These are phyloP conservation scores for Dysidea cf. avara DNA, from an alignment of 37 sponge, comb jelly and placozoan species.

Conservation along the genomic window DNA sequence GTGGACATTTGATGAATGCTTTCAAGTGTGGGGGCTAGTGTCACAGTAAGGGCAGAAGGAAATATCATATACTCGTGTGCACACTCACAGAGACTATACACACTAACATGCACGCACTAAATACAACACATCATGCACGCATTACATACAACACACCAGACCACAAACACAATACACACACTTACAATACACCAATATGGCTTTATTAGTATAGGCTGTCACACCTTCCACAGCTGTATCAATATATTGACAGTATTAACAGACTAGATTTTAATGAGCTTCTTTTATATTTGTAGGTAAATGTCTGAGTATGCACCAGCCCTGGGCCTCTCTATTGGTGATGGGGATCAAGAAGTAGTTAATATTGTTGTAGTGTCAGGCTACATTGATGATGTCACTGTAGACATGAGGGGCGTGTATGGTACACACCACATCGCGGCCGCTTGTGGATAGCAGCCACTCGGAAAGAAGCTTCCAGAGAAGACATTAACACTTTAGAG, in stretches of 20 bases:
- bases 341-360: conserved; percentile 86
- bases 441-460: conserved; percentile 97
- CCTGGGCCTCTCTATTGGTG: conserved; percentile 96
- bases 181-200: too few relatives aligned
- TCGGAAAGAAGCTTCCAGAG: conserved; percentile 30
- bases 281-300: conserved; percentile 56
- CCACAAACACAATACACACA: too few relatives aligned
- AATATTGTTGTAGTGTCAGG: background rate
- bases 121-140: too few relatives aligned
- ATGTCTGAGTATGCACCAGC: conserved; percentile 99
- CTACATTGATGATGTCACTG: background rate
- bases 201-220: too few relatives aligned
- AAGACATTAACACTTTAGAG: conserved; percentile 59
- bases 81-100: conserved; percentile 9
- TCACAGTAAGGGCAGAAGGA: too few relatives aligned
- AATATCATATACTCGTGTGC: background rate
- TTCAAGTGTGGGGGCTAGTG: too few relatives aligned
- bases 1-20: too few relatives aligned
- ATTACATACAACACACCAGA: too few relatives aligned
- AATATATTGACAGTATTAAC: too few relatives aligned
- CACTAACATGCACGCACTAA: conserved; percentile 4
- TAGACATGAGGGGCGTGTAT: conserved; percentile 87
- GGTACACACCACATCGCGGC: conserved; percentile 96
- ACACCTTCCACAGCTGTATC: too few relatives aligned
- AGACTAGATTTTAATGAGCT: too few relatives aligned